Base-by-base conservation (phyloP, 1,140 invertebrate genomes). In the Charaxes varanes region DNA sequence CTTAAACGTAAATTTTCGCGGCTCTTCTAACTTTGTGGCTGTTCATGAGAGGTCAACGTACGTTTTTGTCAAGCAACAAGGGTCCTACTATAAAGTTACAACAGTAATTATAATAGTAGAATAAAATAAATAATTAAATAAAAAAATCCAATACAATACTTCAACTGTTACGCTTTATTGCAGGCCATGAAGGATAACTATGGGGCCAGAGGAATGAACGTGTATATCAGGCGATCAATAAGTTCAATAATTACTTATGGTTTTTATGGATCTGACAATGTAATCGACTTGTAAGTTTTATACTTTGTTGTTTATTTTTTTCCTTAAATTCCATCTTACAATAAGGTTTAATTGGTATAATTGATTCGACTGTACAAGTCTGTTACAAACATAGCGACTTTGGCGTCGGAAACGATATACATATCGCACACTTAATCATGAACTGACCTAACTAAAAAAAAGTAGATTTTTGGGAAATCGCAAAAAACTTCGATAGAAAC, bases 151-250 rank as follows among this genome's bases (percentile, higher is more conserved):
- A 2, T 13, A 12, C 6, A 11, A 10, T 27, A 10, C n/a, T 1
- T 24, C 10, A 13, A 19, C 22, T 8, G 10, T 8, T 8, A 34
- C 14, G 17, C 4, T 18, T 38, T 38, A 11, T 41, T 43, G 22
- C 38, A 77, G 72, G 43, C 50, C 16, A 27, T 73, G 16, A 43
- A 53, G 50, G 67, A 77, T 8, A 67, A 34, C 11, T 67, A 58
- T 49, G 67, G 67, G 1, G 31, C 32, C 6, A 46, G 49, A 47
- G 55, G 56, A 6, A 58, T 78, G 56, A 73, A 74, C 15, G 46
- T 71, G 0, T 73, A 62, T 21, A 44, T 64, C 6, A 55, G 47
- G 23, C 59, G 53, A 35, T 44, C 41, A 10, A 27, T 21, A 2
- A 43, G 59, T 2, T 23, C 33, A 2, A 30, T 42, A 2, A 23